These are phyloP conservation scores for Ctenosaura bakeri DNA, from an alignment of 2,797 vertebrate genomes.

Conservation along the genomic window DNA sequence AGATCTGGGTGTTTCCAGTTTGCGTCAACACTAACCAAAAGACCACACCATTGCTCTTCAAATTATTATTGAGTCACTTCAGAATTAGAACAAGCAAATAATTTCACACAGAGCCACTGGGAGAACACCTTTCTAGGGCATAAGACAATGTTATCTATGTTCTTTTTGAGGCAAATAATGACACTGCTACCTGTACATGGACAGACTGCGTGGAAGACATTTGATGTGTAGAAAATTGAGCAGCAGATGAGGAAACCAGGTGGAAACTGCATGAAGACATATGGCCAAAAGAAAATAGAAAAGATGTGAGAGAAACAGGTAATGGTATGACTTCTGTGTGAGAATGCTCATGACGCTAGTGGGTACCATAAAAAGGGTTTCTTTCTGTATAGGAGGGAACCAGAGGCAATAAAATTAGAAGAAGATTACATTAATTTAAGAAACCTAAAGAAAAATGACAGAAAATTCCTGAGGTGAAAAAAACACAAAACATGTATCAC, in stretches of 20 bases:
- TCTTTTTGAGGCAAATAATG: not conserved
- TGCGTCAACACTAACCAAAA: not conserved
- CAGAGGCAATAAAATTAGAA: too few species aligned
- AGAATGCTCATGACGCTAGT: not conserved
- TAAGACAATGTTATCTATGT: not conserved
- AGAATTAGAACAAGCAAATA: not conserved
- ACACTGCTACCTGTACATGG: not conserved
- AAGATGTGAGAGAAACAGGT: not conserved
- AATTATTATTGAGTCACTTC: not conserved
- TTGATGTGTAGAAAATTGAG: not conserved
- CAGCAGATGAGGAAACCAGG: not conserved
- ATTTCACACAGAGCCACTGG: not conserved
- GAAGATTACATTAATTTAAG: not conserved
- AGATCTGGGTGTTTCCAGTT: not conserved
- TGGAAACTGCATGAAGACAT: not conserved
- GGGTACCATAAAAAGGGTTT: too few species aligned
- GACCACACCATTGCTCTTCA: not conserved
- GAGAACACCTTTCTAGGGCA: not conserved
- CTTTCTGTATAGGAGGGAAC: not conserved
- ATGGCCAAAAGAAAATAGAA: not conserved
- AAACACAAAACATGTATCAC: not conserved
- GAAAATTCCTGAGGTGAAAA: not conserved
- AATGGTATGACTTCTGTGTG: too few species aligned
- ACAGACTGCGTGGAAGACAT: too few species aligned
- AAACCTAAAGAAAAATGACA: not conserved